A percentile compares a stretch with the other conserved stretches of the same genome.
Conservation (phyloP, 2,888 invertebrate species). For the Acrobasis suavella region DNA sequence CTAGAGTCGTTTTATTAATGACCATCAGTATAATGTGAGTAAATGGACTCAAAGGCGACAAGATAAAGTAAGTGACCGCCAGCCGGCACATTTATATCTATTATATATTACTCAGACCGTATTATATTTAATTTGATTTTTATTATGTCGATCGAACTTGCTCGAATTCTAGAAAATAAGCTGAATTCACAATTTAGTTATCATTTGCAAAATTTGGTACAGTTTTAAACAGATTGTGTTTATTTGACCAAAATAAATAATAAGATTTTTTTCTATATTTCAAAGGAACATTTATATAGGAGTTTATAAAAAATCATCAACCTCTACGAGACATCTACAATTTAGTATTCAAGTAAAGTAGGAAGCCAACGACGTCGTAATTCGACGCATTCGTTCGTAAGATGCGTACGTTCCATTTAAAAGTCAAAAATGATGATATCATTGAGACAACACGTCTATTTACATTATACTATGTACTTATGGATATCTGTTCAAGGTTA, state of each 20-base stretch:
- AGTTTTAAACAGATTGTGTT: too few relatives aligned
- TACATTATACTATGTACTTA: slow-evolving; percentile 29
- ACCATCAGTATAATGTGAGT: not conserved
- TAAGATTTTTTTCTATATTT: slow-evolving; percentile 4
- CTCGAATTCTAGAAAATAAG: not conserved
- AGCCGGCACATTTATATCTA: not conserved
- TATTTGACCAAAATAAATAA: too few relatives aligned
- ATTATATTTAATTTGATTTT: slow-evolving; percentile 2
- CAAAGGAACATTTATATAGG: too few relatives aligned
- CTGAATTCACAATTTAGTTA: not conserved
- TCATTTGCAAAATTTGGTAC: not conserved
- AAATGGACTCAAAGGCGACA: not conserved
- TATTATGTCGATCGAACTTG: not conserved
- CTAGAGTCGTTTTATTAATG: not conserved
- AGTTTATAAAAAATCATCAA: not conserved
- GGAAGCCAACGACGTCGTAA: slow-evolving; percentile 38
- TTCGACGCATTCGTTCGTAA: slow-evolving; percentile 38
- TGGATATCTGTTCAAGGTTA: slow-evolving; percentile 27
- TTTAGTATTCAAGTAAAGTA: slow-evolving; percentile 47
- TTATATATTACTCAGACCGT: not conserved
- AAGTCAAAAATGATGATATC: slow-evolving; percentile 49
- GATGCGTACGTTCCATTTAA: slow-evolving; percentile 41
- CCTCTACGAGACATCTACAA: slow-evolving; percentile 3
- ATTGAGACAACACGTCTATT: slow-evolving; percentile 37
- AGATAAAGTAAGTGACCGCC: not conserved